Percentiles rank a stretch among this genome's conserved stretches.
Conservation (phyloP, 30 jellyfish, hydroid and myxozoan genomes). For the Kudoa iwatai region DNA sequence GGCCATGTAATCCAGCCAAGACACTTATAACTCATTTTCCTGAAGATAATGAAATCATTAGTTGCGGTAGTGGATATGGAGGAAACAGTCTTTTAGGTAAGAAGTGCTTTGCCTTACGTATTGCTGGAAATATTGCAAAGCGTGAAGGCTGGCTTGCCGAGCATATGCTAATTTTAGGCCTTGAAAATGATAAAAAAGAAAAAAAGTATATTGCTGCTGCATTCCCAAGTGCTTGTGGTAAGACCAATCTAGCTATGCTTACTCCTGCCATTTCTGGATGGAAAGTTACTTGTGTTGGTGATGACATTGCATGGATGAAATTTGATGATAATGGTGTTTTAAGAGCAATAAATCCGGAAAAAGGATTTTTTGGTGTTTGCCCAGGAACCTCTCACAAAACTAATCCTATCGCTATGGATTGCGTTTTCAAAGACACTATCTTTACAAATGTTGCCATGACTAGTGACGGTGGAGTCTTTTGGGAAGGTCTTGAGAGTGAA, state of each 20-base stretch:
- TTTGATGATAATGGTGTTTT: conserved; percentile 70
- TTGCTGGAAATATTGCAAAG: conserved; percentile 60
- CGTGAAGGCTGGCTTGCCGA: conserved; percentile 96
- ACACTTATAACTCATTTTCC: conserved; percentile 81
- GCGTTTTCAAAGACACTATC: conserved; percentile 16
- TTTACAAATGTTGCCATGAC: conserved; percentile 63
- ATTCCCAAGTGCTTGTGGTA: conserved; percentile 94
- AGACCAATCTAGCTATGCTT: conserved; percentile 75
- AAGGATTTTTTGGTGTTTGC: conserved; percentile 86
- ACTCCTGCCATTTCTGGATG: conserved; percentile 87
- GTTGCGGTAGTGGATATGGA: conserved; percentile 93
- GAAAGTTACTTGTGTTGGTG: conserved; percentile 90
- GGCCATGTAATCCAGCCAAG: conserved; percentile 98
- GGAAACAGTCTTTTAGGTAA: conserved; percentile 75
- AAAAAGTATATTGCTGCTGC: conserved; percentile 79
- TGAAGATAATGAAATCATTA: conserved; percentile 22
- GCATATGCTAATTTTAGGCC: conserved; percentile 72
- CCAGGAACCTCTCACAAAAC: conserved; percentile 73
- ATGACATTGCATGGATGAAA: conserved; percentile 97
- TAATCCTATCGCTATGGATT: conserved; percentile 33
- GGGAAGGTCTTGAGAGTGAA: conserved; percentile 96
- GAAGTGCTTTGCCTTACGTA: conserved; percentile 73
- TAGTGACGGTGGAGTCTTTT: conserved; percentile 55
- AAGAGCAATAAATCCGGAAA: conserved; percentile 85
- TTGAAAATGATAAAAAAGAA: conserved; percentile 45